Conservation (phyloP, 2,797 vertebrate genomes). For the Neoniphon sammara region DNA sequence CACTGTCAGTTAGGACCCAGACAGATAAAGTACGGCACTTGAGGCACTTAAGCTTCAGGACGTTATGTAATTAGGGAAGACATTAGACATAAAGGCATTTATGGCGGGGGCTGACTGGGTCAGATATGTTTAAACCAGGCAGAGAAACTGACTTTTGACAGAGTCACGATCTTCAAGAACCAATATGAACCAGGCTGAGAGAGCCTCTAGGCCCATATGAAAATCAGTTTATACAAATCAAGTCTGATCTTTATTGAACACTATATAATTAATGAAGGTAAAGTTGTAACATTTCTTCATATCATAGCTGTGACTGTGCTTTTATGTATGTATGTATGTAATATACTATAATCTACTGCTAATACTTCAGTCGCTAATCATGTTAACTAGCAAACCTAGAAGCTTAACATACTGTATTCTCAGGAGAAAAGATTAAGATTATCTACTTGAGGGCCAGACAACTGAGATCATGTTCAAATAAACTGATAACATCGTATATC, state of each 20-base stretch:
- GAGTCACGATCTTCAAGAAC: background rate
- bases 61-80: conserved; percentile 32
- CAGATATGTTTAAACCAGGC: background rate
- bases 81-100: conserved; percentile 5
- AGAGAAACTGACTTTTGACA: background rate
- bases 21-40: conserved; percentile 44
- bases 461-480: background rate
- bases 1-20: conserved; percentile 45
- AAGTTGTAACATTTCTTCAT: too few species aligned
- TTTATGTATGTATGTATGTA: background rate
- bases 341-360: background rate
- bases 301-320: too few species aligned
- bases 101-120: conserved; percentile 10
- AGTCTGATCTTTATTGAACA: background rate
- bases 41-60: conserved; percentile 32
- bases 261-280: too few species aligned
- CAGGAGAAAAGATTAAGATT: background rate
- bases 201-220: background rate
- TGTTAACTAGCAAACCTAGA: background rate
- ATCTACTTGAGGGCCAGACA: background rate
- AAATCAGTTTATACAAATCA: background rate
- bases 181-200: too few species aligned
- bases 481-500: background rate
- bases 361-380: too few species aligned
- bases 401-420: conserved; percentile 5